Conservation (phyloP, 2,888 invertebrate species). For the Bombylius major region DNA sequence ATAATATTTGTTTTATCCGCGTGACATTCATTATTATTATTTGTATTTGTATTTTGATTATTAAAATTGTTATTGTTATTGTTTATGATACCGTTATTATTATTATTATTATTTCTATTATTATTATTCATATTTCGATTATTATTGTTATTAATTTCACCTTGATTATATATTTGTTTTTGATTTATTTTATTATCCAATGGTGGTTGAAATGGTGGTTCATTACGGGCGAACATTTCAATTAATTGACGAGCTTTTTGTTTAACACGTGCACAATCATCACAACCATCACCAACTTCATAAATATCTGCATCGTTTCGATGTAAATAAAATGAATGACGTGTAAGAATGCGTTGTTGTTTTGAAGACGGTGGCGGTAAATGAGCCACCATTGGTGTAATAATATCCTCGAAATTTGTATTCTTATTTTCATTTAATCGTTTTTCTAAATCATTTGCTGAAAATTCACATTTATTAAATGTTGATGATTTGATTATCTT, state of each 20-base stretch:
- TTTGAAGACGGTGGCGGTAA: neutral
- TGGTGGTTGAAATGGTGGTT: neutral
- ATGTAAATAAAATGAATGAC: constrained; percentile 13
- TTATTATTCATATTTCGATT: neutral
- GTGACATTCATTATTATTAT: neutral
- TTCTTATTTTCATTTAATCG: neutral
- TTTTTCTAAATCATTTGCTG: constrained; percentile 10
- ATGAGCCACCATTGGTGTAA: neutral
- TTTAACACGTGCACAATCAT: constrained; percentile 11
- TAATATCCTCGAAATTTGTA: too few relatives aligned
- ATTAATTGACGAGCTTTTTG: constrained; percentile 11
- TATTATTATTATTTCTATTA: constrained; percentile 1
- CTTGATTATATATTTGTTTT: neutral
- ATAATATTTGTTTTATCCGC: neutral
- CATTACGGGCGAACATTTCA: constrained; percentile 9
- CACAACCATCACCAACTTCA: constrained; percentile 8
- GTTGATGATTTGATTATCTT: neutral
- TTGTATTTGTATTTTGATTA: neutral
- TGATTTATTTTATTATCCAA: neutral
- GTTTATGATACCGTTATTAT: neutral
- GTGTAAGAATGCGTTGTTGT: constrained; percentile 4
- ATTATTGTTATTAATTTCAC: neutral
- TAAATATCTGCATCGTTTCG: constrained; percentile 9
- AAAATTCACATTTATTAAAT: constrained; percentile 10
- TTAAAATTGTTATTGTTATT: constrained; percentile 3